Base-by-base conservation (phyloP, 2,797 vertebrate species). In the Bryconaethiops microstoma region DNA sequence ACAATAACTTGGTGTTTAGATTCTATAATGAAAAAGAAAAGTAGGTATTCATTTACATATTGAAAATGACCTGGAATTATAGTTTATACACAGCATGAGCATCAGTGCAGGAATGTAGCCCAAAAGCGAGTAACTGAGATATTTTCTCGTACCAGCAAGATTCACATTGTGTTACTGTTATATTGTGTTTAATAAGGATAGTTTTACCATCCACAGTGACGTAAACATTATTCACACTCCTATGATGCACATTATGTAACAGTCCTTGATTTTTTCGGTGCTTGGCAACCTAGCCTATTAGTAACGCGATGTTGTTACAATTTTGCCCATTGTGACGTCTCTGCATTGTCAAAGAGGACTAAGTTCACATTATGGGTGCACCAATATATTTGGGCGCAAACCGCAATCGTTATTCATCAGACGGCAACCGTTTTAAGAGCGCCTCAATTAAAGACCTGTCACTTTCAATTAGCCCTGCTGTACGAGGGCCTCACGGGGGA, bases 341-440 rank as follows among this genome's bases (percentile, higher is more conserved):
- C 16, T 14, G 16, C 55, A 40, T 69, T 29, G 73, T 78, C 75
- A 82, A 59, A 78, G 74, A 35, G 55, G 29, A 35, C 59, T 42
- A 72, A 77, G 70, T 84, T 80, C 85, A 82, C 86, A 86, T 91
- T 90, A 84, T 81, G 62, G 76, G 71, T 19, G 87, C 88, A 91
- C 87, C 45, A 72, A 88, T 86, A 88, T 87, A 88, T 91, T 92
- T 89, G 78, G 77, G 84, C 89, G 4, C 88, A 90, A 94, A 74
- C 92, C 42, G 48, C 92, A 89, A 93, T 92, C 91, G 91, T 88
- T 88, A 90, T 88, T 88, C 89, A 95, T 95, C 95, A 95, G 95
- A 95, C 92, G 93, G 95, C 94, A 91, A 94, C 93, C 92, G 94
- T 93, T 95, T 93, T 90, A 93, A 95, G 94, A 94, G 93, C 91